Percentiles rank a stretch among this genome's conserved stretches.
Conservation (phyloP, 2,888 invertebrate species). For the Idaea aversata region DNA sequence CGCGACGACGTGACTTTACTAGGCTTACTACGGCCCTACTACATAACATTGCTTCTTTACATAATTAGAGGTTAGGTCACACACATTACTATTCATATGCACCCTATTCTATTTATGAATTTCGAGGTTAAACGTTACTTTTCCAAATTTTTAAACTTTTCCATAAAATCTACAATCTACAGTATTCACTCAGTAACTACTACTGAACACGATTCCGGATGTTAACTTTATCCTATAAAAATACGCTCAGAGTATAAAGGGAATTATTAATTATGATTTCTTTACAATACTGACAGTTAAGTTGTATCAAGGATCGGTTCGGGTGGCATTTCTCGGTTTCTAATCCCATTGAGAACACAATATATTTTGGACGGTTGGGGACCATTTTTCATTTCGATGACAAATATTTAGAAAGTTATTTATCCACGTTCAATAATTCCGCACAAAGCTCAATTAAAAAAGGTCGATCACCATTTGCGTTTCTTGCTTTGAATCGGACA, state of each 20-base stretch:
- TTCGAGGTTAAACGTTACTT: neutral
- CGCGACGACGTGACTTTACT: slow-evolving; percentile 53
- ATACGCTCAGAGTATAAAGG: slow-evolving; percentile 45
- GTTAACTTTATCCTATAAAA: slow-evolving; percentile 44
- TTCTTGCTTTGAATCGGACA: slow-evolving; percentile 55
- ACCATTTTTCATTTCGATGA: slow-evolving; percentile 76
- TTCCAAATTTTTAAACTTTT: neutral
- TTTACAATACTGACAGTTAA: slow-evolving; percentile 49
- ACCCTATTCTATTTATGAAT: neutral
- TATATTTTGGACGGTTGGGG: slow-evolving; percentile 54
- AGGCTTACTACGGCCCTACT: slow-evolving; percentile 40
- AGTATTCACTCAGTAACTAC: neutral
- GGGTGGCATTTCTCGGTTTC: slow-evolving; percentile 71
- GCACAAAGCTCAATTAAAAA: slow-evolving; percentile 64
- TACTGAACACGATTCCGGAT: slow-evolving; percentile 42
- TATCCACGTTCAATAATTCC: slow-evolving; percentile 60
- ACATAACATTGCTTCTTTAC: slow-evolving; percentile 42
- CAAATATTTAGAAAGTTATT: slow-evolving; percentile 80
- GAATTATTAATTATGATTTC: slow-evolving; percentile 58
- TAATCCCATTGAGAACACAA: slow-evolving; percentile 74
- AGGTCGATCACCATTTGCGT: slow-evolving; percentile 53
- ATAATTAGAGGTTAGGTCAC: slow-evolving; percentile 49
- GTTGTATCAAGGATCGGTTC: slow-evolving; percentile 44
- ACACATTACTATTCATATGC: slow-evolving; percentile 12
- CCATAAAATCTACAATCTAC: neutral